Evolutionary conservation across 37 sponge, comb jelly and placozoan species (phyloP).

Genomic region (Spongilla lacustris): DNA sequence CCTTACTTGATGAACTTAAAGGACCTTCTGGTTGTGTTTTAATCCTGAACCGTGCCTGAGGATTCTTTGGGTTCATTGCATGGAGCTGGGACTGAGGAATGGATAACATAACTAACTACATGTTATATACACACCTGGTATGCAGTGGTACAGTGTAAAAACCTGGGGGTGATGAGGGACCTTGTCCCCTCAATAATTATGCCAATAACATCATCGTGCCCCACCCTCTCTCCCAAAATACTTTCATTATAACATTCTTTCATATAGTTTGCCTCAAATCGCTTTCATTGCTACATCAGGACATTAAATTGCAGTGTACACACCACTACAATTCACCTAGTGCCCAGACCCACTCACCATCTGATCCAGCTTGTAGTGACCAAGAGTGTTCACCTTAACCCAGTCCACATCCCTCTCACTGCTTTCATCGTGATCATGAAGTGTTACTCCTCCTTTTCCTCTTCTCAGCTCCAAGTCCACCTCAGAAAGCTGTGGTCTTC

Average conservation of each 20-base stretch:
- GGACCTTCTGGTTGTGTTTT: constrained; percentile 20
- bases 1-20: constrained; percentile 51
- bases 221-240: too few relatives aligned
- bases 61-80: constrained; percentile 42
- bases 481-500: constrained; percentile 61
- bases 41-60: constrained; percentile 52
- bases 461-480: constrained; percentile 59
- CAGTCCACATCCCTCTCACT: constrained; percentile 79
- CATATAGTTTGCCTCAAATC: too few relatives aligned
- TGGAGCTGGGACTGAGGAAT: constrained; percentile 41
- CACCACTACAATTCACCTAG: neutral
- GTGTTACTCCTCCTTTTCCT: constrained; percentile 14
- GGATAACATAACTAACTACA: neutral
- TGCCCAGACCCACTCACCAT: constrained; percentile 54
- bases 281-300: too few relatives aligned
- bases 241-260: too few relatives aligned
- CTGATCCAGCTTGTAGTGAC: constrained; percentile 83
- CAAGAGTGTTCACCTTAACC: constrained; percentile 92
- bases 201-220: too few relatives aligned
- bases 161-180: too few relatives aligned
- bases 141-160: too few relatives aligned
- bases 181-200: too few relatives aligned
- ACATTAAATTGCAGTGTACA: too few relatives aligned
- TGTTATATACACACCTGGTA: too few relatives aligned
- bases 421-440: constrained; percentile 84